Percentiles rank a stretch among this genome's conserved stretches.
Conservation (phyloP, 2,888 invertebrate genomes). For the Polyommatus iphigenia region DNA sequence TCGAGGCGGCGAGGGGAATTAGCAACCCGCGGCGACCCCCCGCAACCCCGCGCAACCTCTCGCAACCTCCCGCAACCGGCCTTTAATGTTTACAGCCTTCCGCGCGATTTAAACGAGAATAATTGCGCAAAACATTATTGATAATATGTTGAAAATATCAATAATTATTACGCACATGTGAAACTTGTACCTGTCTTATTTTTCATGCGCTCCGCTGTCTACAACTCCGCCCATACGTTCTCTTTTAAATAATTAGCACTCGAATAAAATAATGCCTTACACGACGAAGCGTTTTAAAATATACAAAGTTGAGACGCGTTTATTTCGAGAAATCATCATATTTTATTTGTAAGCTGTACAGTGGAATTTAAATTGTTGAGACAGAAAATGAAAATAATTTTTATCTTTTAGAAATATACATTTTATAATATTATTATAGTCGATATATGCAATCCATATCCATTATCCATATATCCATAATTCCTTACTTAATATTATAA, state of each 20-base stretch:
- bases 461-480: no score
- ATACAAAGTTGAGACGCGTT: background rate
- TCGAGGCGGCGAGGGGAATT: slow-evolving; percentile 72
- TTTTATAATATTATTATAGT: background rate
- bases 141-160: slow-evolving; percentile 19
- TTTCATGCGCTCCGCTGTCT: slow-evolving; percentile 16
- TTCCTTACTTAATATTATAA: no score
- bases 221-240: slow-evolving; percentile 21
- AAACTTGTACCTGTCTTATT: slow-evolving; percentile 9
- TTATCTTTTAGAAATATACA: background rate
- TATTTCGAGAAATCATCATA: background rate
- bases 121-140: slow-evolving; percentile 53
- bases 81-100: slow-evolving; percentile 72
- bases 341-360: background rate
- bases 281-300: slow-evolving; percentile 6
- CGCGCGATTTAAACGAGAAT: slow-evolving; percentile 67
- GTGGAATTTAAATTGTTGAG: background rate
- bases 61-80: slow-evolving; percentile 48
- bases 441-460: background rate
- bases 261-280: slow-evolving; percentile 16
- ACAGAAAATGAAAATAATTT: background rate
- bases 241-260: slow-evolving; percentile 22
- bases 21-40: slow-evolving; percentile 54
- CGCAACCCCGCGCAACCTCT: background rate
- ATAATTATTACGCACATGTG: slow-evolving; percentile 18